Percentiles rank a stretch among this genome's conserved stretches.
phyloP scores from a whole-genome alignment of 2,888 invertebrate genomes.

The Nomada lathburiana region DNA sequence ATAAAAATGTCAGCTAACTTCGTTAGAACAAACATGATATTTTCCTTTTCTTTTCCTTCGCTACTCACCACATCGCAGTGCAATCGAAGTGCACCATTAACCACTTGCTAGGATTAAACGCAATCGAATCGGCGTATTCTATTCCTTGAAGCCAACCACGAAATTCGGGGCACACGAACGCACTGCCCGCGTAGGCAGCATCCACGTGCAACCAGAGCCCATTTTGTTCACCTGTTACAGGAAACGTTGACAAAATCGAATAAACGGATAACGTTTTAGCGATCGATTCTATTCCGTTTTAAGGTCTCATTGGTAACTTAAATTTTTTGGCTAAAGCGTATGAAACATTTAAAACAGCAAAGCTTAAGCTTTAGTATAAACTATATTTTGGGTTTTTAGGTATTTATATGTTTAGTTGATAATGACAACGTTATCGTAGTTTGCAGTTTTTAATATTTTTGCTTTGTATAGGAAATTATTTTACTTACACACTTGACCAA shows the following conservation, averaged over 20 bases:
- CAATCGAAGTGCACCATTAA: slow-evolving; percentile 99
- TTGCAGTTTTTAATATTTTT: background rate
- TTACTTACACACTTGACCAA: slow-evolving; percentile 87
- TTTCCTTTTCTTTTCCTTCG: background rate
- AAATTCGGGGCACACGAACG: slow-evolving; percentile 98
- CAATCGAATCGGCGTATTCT: slow-evolving; percentile 97
- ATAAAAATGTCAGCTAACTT: too few species aligned
- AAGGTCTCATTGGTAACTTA: too few species aligned
- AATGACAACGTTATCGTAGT: background rate
- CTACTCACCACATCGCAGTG: slow-evolving; percentile 97
- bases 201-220: slow-evolving; percentile 98
- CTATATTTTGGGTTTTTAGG: too few species aligned
- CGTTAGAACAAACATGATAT: background rate
- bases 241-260: background rate
- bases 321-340: too few species aligned
- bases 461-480: background rate
- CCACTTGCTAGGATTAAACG: slow-evolving; percentile 99
- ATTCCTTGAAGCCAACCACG: slow-evolving; percentile 95
- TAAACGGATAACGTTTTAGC: background rate
- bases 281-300: too few species aligned
- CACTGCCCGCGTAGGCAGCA: slow-evolving; percentile 98
- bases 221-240: slow-evolving; percentile 88
- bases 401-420: too few species aligned
- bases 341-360: too few species aligned
- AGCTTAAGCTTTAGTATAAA: too few species aligned